Base-by-base conservation (phyloP, 64 coral and sea anemone genomes). In the Catalaphyllia jardinei region DNA sequence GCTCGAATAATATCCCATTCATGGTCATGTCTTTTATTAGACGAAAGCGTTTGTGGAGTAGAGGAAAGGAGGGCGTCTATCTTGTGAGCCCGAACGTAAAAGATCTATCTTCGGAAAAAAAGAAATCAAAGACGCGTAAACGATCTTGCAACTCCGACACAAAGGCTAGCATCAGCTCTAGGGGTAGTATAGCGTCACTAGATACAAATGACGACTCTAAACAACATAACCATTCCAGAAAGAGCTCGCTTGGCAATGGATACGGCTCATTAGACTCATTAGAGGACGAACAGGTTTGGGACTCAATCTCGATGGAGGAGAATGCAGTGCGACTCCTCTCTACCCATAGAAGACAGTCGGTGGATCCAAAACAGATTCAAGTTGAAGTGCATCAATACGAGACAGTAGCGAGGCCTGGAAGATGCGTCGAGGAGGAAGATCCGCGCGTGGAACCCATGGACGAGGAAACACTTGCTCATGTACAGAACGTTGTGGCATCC, bases 11-110 rank as follows among this genome's bases (percentile, higher is more conserved):
- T 28, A 13, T 4, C 29, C 78, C 31, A 29, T 17, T 60, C 16
- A 31, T 2, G 25, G 29, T 16, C 29, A 80, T 80, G 78, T 3
- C 52, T 16, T 27, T 55, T 62, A 7, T 80, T 30, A 80, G 24
- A 80, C 29, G 78, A 60, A 80, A 80, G 52, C 78, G 78, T 12
- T 80, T 62, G 22, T 62, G 78, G 78, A 62, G 55, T 27, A 31
- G 15, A 33, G 78, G 78, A 0, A 80, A 80, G 25, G 52, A 55
- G 29, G 50, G 54, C 1, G 78, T 30, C 18, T 80, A 80, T 31
- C 12, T 31, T 10, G 78, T 80, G 11, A 69, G 65, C 25, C 10
- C 65, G 65, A 27, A 69, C 11, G 65, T 27, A n/a, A 28, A 69
- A 27, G 24, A 69, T 11, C 25, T 24, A 69, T 69, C 65, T 27